phyloP scores from a whole-genome alignment of 2,113 vertebrate species.

The Galemys pyrenaicus region DNA sequence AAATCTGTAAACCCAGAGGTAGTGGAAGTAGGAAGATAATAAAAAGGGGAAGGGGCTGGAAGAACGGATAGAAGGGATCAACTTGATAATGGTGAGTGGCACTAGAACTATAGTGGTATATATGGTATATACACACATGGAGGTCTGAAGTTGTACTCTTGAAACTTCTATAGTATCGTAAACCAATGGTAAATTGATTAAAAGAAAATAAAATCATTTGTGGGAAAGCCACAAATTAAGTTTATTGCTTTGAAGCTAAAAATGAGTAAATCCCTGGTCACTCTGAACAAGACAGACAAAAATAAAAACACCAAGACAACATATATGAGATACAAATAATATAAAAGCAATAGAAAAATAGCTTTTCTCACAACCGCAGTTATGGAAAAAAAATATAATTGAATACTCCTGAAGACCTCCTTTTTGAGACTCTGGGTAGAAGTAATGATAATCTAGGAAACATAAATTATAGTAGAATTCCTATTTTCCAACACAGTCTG shows the following conservation, averaged over 20 bases:
- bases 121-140: background rate
- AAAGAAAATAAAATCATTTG: background rate
- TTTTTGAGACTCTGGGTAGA: background rate
- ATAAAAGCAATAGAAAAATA: background rate
- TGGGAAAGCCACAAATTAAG: background rate
- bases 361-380: background rate
- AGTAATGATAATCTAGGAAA: background rate
- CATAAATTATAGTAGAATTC: background rate
- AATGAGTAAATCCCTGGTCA: background rate
- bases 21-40: background rate
- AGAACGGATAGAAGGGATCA: background rate
- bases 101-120: background rate
- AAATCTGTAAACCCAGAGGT: background rate
- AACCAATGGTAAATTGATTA: background rate
- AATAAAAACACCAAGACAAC: background rate
- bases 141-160: background rate
- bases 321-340: background rate
- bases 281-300: background rate
- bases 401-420: background rate
- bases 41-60: background rate
- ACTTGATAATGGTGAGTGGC: background rate
- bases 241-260: background rate
- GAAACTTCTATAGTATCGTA: background rate
- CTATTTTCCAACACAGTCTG: background rate
- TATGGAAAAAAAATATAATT: background rate